Conservation (phyloP, 53 echinoderm and acorn worm genomes). For the Holothuria scabra region DNA sequence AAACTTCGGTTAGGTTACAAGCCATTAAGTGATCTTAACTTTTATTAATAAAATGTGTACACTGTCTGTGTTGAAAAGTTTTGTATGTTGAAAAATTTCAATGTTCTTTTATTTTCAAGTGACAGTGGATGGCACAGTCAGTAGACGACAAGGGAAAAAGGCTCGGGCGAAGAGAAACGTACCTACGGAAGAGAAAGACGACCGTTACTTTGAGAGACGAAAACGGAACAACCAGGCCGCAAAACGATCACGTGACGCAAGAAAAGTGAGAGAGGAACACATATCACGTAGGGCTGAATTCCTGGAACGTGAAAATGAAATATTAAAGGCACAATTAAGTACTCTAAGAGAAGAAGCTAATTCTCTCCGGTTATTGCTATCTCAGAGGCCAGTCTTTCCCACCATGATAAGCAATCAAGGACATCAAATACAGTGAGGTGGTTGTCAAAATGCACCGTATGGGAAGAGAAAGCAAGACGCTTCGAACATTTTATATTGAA, state of each 20-base stretch:
- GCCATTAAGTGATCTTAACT: too few species aligned
- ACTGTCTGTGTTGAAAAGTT: too few species aligned
- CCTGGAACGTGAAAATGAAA: constrained; percentile 89
- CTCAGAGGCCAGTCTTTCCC: constrained; percentile 73
- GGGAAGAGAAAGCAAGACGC: too few species aligned
- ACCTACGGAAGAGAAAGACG: constrained; percentile 75
- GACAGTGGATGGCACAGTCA: background rate
- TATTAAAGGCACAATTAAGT: constrained; percentile 79
- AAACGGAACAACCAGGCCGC: constrained; percentile 94
- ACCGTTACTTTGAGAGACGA: constrained; percentile 87
- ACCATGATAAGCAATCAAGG: background rate
- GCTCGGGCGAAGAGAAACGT: background rate
- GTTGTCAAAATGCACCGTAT: too few species aligned
- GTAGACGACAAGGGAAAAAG: constrained; percentile 36
- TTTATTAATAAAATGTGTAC: too few species aligned
- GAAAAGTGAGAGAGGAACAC: constrained; percentile 84
- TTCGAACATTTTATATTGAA: too few species aligned
- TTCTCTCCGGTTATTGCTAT: constrained; percentile 78
- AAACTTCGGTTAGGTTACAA: too few species aligned
- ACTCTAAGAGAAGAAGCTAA: constrained; percentile 91
- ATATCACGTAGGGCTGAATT: constrained; percentile 84
- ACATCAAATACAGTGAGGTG: too few species aligned
- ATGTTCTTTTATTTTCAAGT: background rate
- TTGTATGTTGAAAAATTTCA: too few species aligned
- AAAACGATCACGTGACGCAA: constrained; percentile 91